Evolutionary conservation across 2,797 vertebrate genomes (phyloP), one percentile per base, ranked within the genome.

Genomic region (Etheostoma nigrum): DNA sequence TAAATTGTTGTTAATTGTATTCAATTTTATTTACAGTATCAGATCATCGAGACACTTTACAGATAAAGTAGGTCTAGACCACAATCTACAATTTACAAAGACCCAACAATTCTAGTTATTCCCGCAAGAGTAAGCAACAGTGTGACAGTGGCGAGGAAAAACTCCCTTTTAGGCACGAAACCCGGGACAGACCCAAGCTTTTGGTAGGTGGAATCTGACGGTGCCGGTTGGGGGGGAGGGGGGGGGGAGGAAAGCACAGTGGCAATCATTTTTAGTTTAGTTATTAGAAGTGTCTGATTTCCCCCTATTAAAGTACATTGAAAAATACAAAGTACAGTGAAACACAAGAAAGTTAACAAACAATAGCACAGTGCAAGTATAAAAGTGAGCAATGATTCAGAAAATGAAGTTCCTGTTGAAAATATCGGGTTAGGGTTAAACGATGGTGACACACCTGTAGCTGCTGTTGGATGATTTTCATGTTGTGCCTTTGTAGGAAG

Each of bases 401-500:
- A 40, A 40, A n/a, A 51, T 14, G 14, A 36, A 40, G 45, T 4
- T 11, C 21, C 12, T 18, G 18, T n/a, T 52, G 21, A 45, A 12
- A 49, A 23, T 23, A 19, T 30, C 11, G 4, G 16, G 25, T 8
- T 27, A 49, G 42, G 12, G 4, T 44, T 44, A 15, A 9, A 9
- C n/a, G 9, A 52, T 5, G 51, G 5, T 0, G 59, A 67, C 79
- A 5, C 70, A 99, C 98, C 97, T 98, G 96, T 36, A 99, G 94
- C 79, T 97, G 95, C 87, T 98, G 97, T 52, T 96, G 96, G 77
- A 98, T 98, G 90, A 97, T 96, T 87, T 98, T 99, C 87, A 99
- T 95, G 84, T 98, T 99, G 93, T 99, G 98, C 80, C 97, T 96
- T 71, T 97, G 95, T 2, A 99, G 95, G 71, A 99, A 96, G 86